Conservation (phyloP, 2,888 invertebrate species). For the Cetonia aurata region DNA sequence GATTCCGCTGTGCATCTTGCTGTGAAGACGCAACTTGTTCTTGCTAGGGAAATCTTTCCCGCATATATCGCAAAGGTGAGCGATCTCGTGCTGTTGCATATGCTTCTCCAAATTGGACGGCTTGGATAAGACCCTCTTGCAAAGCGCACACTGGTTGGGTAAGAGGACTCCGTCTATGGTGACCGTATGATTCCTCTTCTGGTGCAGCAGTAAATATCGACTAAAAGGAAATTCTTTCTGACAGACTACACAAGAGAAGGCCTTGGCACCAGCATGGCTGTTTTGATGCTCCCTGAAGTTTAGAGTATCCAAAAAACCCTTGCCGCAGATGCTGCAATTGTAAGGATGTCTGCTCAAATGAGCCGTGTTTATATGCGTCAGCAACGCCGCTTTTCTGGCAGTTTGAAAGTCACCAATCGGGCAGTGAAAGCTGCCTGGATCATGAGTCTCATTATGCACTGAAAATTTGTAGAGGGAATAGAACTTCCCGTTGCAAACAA, state of each 20-base stretch:
- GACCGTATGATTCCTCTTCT: slow-evolving; percentile 60
- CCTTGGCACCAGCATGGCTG: slow-evolving; percentile 68
- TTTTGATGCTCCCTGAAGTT: slow-evolving; percentile 71
- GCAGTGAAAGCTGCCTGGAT: slow-evolving; percentile 58
- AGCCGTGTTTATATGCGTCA: slow-evolving; percentile 60
- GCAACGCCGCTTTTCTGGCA: slow-evolving; percentile 56
- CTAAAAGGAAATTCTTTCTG: slow-evolving; percentile 68
- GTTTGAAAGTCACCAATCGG: slow-evolving; percentile 60
- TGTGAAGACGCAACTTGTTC: slow-evolving; percentile 60
- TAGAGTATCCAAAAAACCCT: slow-evolving; percentile 70
- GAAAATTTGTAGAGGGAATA: slow-evolving; percentile 61
- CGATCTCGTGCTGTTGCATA: slow-evolving; percentile 52
- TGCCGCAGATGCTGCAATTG: slow-evolving; percentile 69
- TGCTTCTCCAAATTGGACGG: slow-evolving; percentile 65
- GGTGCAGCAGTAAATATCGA: slow-evolving; percentile 62
- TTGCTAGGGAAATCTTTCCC: slow-evolving; percentile 61
- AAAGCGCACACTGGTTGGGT: slow-evolving; percentile 62
- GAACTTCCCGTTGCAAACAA: slow-evolving; percentile 54
- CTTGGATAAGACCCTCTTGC: slow-evolving; percentile 59
- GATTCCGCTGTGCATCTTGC: slow-evolving; percentile 56
- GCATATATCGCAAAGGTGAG: slow-evolving; percentile 60
- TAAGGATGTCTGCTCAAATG: slow-evolving; percentile 65
- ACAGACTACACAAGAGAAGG: slow-evolving; percentile 69
- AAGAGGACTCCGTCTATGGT: slow-evolving; percentile 66
- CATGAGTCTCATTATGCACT: slow-evolving; percentile 58